Conservation (phyloP, 1,140 invertebrate species). For the Charaxes varanes region DNA sequence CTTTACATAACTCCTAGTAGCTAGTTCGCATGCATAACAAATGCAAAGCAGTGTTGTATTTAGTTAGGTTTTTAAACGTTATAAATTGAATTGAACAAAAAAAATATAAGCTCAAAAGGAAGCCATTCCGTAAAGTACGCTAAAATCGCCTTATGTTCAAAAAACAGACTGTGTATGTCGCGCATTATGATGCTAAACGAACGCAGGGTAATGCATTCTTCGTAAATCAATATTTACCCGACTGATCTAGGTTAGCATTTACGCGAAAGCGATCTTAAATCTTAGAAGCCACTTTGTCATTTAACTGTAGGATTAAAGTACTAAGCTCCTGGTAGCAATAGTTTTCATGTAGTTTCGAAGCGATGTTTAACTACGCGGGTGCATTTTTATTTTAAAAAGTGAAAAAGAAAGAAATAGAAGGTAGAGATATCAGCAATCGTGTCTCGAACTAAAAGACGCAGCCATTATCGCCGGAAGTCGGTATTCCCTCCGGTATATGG, state of each 20-base stretch:
- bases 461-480: constrained; percentile 52
- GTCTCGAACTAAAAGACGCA: constrained; percentile 59
- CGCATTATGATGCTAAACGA: constrained; percentile 52
- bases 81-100: constrained; percentile 41
- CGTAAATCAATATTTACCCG: constrained; percentile 26
- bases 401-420: constrained; percentile 68
- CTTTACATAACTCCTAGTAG: constrained; percentile 49
- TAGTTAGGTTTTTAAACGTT: constrained; percentile 34
- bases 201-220: constrained; percentile 39
- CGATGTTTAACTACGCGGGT: constrained; percentile 63
- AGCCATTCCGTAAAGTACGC: constrained; percentile 65
- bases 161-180: constrained; percentile 53
- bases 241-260: constrained; percentile 46
- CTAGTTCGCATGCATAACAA: constrained; percentile 67
- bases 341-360: constrained; percentile 50
- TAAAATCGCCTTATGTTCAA: constrained; percentile 37
- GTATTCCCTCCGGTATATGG: constrained; percentile 47
- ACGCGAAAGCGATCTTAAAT: constrained; percentile 59
- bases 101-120: constrained; percentile 58
- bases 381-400: constrained; percentile 66
- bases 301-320: constrained; percentile 30
- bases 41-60: constrained; percentile 67
- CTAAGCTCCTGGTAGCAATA: constrained; percentile 57
- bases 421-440: constrained; percentile 62
- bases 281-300: constrained; percentile 51